A percentile compares a stretch with the other conserved stretches of the same genome.
These are phyloP conservation scores for Cyclopterus lumpus DNA, from an alignment of 2,797 vertebrate genomes.

Conservation along the genomic window DNA sequence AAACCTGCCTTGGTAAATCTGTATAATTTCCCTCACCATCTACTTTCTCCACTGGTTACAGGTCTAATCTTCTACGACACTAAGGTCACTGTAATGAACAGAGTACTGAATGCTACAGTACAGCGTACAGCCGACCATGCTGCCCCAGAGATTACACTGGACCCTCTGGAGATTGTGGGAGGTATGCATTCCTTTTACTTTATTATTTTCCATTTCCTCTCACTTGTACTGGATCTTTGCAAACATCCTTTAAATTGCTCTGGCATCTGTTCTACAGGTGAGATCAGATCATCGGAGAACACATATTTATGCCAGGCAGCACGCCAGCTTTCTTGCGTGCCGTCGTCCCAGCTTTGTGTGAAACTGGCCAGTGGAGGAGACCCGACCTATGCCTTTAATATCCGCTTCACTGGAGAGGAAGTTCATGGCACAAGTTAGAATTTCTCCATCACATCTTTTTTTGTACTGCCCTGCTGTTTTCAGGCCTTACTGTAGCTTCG, in stretches of 20 bases:
- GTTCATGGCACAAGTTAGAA: slow-evolving; percentile 96
- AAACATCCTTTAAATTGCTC: slow-evolving; percentile 1
- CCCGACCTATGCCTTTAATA: slow-evolving; percentile 98
- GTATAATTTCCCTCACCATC: background rate
- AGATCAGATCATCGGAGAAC: slow-evolving; percentile 93
- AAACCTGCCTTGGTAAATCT: slow-evolving; percentile 4
- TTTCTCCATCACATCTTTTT: slow-evolving; percentile 3
- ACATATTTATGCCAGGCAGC: slow-evolving; percentile 98
- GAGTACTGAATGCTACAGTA: slow-evolving; percentile 94
- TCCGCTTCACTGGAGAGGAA: slow-evolving; percentile 98
- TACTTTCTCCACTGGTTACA: slow-evolving; percentile 28
- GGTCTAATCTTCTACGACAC: slow-evolving; percentile 96
- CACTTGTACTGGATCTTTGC: background rate
- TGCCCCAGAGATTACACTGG: slow-evolving; percentile 96
- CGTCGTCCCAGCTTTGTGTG: slow-evolving; percentile 96
- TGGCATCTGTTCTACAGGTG: slow-evolving; percentile 80
- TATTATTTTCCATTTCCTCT: background rate
- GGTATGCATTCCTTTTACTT: slow-evolving; percentile 74
- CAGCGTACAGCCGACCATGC: slow-evolving; percentile 97
- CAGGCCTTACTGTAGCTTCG: slow-evolving; percentile 12
- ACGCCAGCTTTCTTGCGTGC: slow-evolving; percentile 91
- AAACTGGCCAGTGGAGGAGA: slow-evolving; percentile 96
- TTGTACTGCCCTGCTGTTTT: background rate
- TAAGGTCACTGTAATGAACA: slow-evolving; percentile 96
- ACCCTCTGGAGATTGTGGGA: slow-evolving; percentile 97